A percentile compares a stretch with the other conserved stretches of the same genome.
Evolutionary conservation across 2,113 vertebrate species (phyloP).

Genomic region (Laticauda laticaudata): DNA sequence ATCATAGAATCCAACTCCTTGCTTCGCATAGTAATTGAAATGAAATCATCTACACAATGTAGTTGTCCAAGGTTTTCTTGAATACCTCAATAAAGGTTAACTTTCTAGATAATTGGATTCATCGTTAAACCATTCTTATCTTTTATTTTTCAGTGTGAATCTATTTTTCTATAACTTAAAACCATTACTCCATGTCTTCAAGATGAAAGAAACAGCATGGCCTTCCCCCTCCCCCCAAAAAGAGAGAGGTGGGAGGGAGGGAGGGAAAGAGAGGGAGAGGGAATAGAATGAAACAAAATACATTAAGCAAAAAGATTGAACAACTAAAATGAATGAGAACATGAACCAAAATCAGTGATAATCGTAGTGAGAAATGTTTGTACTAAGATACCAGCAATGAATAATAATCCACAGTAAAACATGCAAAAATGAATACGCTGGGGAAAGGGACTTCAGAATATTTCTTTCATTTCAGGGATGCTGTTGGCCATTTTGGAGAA

Average conservation of each 20-base stretch:
- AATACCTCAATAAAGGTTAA: background rate
- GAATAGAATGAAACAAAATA: background rate
- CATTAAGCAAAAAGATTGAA: background rate
- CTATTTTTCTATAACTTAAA: background rate
- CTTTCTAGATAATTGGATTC: background rate
- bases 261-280: background rate
- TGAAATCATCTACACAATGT: background rate
- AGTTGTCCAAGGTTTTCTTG: background rate
- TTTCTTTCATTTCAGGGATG: conserved; percentile 77
- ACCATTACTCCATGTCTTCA: background rate
- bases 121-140: background rate
- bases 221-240: background rate
- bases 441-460: background rate
- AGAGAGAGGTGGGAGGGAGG: background rate
- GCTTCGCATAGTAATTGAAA: background rate
- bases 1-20: background rate
- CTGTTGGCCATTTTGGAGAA: conserved; percentile 96
- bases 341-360: background rate
- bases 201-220: background rate
- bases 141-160: background rate
- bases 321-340: background rate
- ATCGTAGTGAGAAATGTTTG: background rate
- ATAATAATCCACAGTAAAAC: background rate
- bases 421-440: background rate
- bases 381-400: background rate